A percentile compares a stretch with the other conserved stretches of the same genome.
These are phyloP conservation scores for Cydia pomonella DNA, from an alignment of 1,140 invertebrate genomes.

Conservation along the genomic window DNA sequence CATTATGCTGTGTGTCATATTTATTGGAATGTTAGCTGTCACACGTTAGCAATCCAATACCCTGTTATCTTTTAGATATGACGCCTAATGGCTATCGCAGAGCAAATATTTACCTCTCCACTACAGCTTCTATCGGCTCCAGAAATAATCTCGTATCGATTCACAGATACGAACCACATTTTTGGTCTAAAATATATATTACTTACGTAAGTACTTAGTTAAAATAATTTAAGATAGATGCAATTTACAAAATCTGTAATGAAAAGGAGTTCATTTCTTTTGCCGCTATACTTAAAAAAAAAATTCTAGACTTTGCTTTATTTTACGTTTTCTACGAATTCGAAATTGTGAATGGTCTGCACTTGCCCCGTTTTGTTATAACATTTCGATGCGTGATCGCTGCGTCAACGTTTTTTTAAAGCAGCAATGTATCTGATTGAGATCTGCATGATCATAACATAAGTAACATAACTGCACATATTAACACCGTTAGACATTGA, in stretches of 20 bases:
- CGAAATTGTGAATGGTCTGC: too few species aligned
- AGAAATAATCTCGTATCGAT: constrained; percentile 5
- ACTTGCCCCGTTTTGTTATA: too few species aligned
- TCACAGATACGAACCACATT: neutral
- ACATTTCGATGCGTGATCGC: too few species aligned
- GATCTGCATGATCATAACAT: constrained; percentile 16
- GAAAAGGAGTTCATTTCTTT: too few species aligned
- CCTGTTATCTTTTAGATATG: neutral
- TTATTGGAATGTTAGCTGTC: neutral
- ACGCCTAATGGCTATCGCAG: constrained; percentile 15
- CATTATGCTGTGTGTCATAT: neutral
- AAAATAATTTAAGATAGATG: too few species aligned
- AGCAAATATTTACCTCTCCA: constrained; percentile 3
- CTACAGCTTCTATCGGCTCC: neutral
- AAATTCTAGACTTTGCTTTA: too few species aligned
- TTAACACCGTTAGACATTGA: constrained; percentile 27
- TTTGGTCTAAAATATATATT: neutral
- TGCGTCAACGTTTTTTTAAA: too few species aligned
- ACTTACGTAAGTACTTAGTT: neutral
- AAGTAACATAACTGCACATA: constrained; percentile 17
- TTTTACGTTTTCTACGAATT: too few species aligned
- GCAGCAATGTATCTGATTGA: too few species aligned
- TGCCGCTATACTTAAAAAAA: too few species aligned
- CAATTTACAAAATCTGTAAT: too few species aligned
- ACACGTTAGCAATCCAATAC: neutral